Percentiles rank a stretch among this genome's conserved stretches.
Conservation (phyloP, 1,140 invertebrate species). For the Drosophila willistoni region DNA sequence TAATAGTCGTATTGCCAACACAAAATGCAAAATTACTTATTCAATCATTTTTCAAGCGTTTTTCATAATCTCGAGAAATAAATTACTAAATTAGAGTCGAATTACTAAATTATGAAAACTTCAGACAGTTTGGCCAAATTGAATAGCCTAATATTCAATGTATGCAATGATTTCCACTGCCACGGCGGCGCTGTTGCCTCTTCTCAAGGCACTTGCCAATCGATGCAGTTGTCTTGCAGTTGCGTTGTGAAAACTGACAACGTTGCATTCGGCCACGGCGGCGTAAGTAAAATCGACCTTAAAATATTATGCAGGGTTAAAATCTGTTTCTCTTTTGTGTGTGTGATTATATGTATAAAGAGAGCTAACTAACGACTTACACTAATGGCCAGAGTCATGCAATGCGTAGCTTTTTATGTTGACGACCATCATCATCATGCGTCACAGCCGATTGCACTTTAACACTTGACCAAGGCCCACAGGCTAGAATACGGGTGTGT, state of each 20-base stretch:
- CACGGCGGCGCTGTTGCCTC: slow-evolving; percentile 11
- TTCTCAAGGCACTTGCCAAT: slow-evolving; percentile 68
- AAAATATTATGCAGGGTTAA: slow-evolving; percentile 29
- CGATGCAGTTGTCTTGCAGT: slow-evolving; percentile 60
- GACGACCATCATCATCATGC: slow-evolving; percentile 32
- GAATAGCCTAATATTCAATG: too few species aligned
- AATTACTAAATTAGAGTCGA: too few species aligned
- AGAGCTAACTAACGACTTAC: slow-evolving; percentile 63
- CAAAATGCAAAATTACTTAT: too few species aligned
- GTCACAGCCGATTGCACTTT: slow-evolving; percentile 77
- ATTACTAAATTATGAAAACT: too few species aligned
- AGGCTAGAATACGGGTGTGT: slow-evolving; percentile 51
- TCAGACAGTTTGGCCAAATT: too few species aligned
- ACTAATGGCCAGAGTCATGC: slow-evolving; percentile 70
- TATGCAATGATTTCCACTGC: too few species aligned
- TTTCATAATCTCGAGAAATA: too few species aligned
- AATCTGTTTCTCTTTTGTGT: slow-evolving; percentile 32
- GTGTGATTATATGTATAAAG: slow-evolving; percentile 34
- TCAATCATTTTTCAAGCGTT: too few species aligned
- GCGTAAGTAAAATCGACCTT: slow-evolving; percentile 22
- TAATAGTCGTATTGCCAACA: too few species aligned
- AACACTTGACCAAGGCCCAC: slow-evolving; percentile 62
- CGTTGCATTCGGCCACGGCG: slow-evolving; percentile 27
- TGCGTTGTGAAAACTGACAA: slow-evolving; percentile 60
- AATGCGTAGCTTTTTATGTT: slow-evolving; percentile 45